phyloP scores from a whole-genome alignment of 2,888 invertebrate species.

The Nomada goodeniana region DNA sequence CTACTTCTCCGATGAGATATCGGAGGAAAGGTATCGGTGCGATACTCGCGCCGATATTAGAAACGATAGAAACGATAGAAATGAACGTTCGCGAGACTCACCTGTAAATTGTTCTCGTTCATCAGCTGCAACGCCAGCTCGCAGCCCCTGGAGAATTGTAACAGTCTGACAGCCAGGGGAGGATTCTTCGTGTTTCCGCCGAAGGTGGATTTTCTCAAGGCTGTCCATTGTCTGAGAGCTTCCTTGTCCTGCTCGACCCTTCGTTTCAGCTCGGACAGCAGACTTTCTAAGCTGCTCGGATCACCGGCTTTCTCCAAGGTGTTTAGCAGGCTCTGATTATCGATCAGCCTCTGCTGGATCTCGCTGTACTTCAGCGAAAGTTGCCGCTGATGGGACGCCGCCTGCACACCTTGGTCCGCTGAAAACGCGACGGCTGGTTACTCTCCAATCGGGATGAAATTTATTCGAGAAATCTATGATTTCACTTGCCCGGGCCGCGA shows the following conservation, averaged over 20 bases:
- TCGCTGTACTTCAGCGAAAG: slow-evolving; percentile 93
- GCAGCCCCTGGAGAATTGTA: slow-evolving; percentile 91
- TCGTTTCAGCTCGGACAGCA: slow-evolving; percentile 90
- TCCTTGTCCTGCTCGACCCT: slow-evolving; percentile 97
- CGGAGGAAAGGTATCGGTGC: background rate
- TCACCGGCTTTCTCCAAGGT: slow-evolving; percentile 89
- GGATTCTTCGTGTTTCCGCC: slow-evolving; percentile 75
- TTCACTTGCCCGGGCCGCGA: background rate
- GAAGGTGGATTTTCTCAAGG: slow-evolving; percentile 84
- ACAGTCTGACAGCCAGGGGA: slow-evolving; percentile 87
- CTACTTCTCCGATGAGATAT: background rate
- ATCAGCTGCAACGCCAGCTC: slow-evolving; percentile 92
- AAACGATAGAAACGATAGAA: background rate
- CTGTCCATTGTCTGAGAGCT: slow-evolving; percentile 89
- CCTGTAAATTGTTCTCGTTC: slow-evolving; percentile 83
- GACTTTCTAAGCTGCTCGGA: slow-evolving; percentile 89
- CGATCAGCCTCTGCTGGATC: slow-evolving; percentile 95
- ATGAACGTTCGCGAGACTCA: slow-evolving; percentile 4
- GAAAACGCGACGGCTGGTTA: slow-evolving; percentile 32
- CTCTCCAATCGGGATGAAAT: slow-evolving; percentile 5
- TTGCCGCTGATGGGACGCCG: slow-evolving; percentile 93
- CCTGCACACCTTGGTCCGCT: slow-evolving; percentile 79
- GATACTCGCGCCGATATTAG: too few relatives aligned
- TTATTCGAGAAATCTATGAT: slow-evolving; percentile 29
- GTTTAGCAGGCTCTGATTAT: slow-evolving; percentile 95